These are phyloP conservation scores for Plutomurus gul DNA, from an alignment of 1,140 invertebrate genomes.

Conservation along the genomic window DNA sequence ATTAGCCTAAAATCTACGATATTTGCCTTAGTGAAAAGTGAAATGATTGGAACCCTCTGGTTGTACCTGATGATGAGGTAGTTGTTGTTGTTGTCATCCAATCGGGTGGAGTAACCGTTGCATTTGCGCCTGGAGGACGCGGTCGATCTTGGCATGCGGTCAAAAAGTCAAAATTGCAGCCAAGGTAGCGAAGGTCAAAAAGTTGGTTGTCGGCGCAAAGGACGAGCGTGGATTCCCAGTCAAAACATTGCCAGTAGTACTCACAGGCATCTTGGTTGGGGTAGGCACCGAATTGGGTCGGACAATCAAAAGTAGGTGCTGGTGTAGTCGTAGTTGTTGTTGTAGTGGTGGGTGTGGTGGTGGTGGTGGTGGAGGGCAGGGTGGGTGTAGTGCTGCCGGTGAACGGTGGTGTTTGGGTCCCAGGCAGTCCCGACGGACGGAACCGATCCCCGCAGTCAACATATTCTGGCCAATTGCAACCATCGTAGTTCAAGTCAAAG, in stretches of 20 bases:
- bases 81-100: not conserved
- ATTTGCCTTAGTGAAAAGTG: too few relatives aligned
- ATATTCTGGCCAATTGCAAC: slow-evolving; percentile 45
- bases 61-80: too few relatives aligned
- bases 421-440: not conserved
- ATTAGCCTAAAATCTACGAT: too few relatives aligned
- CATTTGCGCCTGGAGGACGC: not conserved
- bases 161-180: not conserved
- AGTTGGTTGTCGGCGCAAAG: not conserved
- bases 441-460: slow-evolving; percentile 40
- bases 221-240: not conserved
- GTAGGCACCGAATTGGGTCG: not conserved
- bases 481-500: slow-evolving; percentile 43
- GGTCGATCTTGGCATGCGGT: not conserved
- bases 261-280: not conserved
- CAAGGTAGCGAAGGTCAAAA: not conserved
- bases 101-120: not conserved
- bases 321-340: not conserved
- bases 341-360: not conserved
- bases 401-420: not conserved
- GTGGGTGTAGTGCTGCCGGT: not conserved
- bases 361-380: not conserved
- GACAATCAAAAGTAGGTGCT: not conserved
- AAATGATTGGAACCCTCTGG: too few relatives aligned
- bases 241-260: not conserved